These are phyloP conservation scores for Otis tarda DNA, from an alignment of 2,113 vertebrate genomes.

Conservation along the genomic window DNA sequence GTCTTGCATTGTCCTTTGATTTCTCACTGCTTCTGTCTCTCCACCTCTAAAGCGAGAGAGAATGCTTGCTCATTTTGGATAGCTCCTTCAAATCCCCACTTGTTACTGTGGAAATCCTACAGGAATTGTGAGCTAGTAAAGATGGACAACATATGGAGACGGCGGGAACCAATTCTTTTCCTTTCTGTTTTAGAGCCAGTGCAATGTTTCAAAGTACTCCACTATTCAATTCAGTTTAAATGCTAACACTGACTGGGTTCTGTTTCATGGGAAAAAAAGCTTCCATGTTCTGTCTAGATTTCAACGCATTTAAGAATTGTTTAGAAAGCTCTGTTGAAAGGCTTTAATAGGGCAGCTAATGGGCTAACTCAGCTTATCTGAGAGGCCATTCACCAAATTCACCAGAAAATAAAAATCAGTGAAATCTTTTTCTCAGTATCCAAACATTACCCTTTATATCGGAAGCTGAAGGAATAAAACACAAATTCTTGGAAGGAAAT, in stretches of 20 bases:
- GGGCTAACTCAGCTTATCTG: not conserved
- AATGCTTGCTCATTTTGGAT: not conserved
- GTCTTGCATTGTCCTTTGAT: not conserved
- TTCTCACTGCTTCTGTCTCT: not conserved
- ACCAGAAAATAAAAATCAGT: not conserved
- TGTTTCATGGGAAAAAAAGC: not conserved
- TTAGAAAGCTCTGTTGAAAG: conserved; percentile 24
- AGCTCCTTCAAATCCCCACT: not conserved
- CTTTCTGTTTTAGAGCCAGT: not conserved
- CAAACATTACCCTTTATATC: not conserved
- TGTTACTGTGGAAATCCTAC: not conserved
- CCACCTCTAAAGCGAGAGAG: not conserved
- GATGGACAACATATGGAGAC: not conserved
- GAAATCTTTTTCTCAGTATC: not conserved
- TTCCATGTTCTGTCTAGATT: not conserved
- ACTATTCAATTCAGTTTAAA: not conserved
- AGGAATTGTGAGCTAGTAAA: not conserved
- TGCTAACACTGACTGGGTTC: not conserved
- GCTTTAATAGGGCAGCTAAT: not conserved
- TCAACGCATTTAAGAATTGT: conserved; percentile 8
- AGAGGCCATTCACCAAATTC: not conserved
- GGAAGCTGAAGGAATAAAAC: not conserved
- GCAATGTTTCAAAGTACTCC: not conserved
- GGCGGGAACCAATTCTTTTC: not conserved
- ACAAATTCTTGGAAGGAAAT: not conserved